Conservation (phyloP, 2,797 vertebrate species). For the Anniella stebbinsi region DNA sequence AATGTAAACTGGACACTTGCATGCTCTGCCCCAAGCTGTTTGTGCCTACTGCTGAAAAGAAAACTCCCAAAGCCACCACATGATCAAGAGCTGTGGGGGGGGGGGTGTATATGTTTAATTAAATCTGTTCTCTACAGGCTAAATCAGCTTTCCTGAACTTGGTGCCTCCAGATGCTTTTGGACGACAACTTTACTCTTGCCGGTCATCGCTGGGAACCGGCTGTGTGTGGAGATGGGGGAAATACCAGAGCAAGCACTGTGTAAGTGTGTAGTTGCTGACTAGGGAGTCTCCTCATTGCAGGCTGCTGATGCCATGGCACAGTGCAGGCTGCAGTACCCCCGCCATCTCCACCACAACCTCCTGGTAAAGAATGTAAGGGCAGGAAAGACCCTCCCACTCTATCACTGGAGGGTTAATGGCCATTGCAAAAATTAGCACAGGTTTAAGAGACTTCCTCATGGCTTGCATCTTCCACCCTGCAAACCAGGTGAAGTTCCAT, state of each 20-base stretch:
- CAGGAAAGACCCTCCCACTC: too few species aligned
- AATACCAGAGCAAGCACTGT: neutral
- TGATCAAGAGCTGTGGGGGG: neutral
- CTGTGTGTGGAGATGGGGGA: neutral
- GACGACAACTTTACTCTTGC: neutral
- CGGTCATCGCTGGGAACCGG: neutral
- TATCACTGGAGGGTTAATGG: too few species aligned
- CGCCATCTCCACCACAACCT: neutral
- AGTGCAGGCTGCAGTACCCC: neutral
- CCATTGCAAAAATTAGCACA: neutral
- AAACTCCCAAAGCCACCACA: neutral
- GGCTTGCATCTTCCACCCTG: neutral
- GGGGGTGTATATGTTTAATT: neutral
- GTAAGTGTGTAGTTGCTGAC: neutral
- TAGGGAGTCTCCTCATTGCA: too few species aligned
- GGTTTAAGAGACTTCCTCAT: neutral
- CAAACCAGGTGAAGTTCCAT: neutral
- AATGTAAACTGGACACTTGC: neutral
- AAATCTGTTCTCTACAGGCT: neutral
- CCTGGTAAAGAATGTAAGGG: neutral
- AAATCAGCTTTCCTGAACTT: neutral
- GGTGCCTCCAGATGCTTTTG: too few species aligned
- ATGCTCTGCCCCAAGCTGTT: neutral
- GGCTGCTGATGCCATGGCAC: neutral
- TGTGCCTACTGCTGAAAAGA: neutral